Evolutionary conservation across 2,888 invertebrate species (phyloP).

Genomic region (Acanthosepion pharaonis): DNA sequence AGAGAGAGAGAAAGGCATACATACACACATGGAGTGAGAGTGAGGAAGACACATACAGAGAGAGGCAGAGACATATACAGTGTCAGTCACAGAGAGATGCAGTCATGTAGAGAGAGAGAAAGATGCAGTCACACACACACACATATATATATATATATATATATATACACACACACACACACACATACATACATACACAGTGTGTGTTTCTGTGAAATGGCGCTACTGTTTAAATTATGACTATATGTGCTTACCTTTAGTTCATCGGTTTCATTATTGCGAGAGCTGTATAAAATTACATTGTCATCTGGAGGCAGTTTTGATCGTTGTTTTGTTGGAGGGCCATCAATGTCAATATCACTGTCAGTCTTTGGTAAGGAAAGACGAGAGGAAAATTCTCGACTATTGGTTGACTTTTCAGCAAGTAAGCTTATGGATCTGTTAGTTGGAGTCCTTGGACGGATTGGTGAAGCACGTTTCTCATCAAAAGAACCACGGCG

Average conservation of each 20-base stretch:
- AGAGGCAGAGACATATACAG: background rate
- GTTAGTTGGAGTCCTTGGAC: slow-evolving; percentile 56
- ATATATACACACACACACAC: too few relatives aligned
- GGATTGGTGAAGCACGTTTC: slow-evolving; percentile 51
- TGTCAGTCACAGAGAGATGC: background rate
- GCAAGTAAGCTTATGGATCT: slow-evolving; percentile 57
- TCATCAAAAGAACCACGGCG: slow-evolving; percentile 62
- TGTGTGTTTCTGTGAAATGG: background rate
- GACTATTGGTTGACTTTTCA: slow-evolving; percentile 66
- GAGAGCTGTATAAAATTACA: slow-evolving; percentile 51
- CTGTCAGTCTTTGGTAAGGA: slow-evolving; percentile 58
- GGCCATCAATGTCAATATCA: slow-evolving; percentile 48
- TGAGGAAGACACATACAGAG: too few relatives aligned
- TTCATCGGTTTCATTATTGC: slow-evolving; percentile 73
- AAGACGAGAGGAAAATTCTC: slow-evolving; percentile 63
- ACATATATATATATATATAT: too few relatives aligned
- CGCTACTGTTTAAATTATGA: background rate
- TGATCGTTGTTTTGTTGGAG: slow-evolving; percentile 40
- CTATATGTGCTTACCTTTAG: slow-evolving; percentile 66
- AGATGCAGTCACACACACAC: too few relatives aligned
- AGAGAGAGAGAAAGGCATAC: background rate
- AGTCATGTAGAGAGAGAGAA: background rate
- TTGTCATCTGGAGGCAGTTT: background rate
- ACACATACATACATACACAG: too few relatives aligned
- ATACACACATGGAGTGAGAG: background rate